Conservation (phyloP, 2,888 invertebrate species). For the Malthinus flaveolus region DNA sequence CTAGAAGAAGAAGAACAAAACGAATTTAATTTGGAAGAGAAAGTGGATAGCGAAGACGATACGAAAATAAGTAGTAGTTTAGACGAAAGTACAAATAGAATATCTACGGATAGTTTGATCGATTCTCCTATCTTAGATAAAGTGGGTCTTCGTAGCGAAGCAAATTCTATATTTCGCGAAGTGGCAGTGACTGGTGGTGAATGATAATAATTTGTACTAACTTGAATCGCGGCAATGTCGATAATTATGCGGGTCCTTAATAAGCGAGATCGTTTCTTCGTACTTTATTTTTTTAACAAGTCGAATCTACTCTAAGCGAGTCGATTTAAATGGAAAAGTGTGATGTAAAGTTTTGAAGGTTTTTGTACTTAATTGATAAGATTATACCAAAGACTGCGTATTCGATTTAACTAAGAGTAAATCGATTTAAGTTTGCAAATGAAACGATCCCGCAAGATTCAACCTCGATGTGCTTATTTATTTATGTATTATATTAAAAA, state of each 20-base stretch:
- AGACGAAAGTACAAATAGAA: conserved; percentile 38
- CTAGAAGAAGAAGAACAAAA: conserved; percentile 48
- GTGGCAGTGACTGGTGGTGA: conserved; percentile 60
- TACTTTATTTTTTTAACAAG: conserved; percentile 24
- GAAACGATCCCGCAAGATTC: conserved; percentile 30
- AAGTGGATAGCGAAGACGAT: conserved; percentile 39
- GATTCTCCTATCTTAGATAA: conserved; percentile 54
- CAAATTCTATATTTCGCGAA: conserved; percentile 55
- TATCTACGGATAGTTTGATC: conserved; percentile 47
- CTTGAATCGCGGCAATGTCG: conserved; percentile 16
- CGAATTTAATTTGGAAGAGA: conserved; percentile 43
- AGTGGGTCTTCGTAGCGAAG: conserved; percentile 50
- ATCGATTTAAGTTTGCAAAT: conserved; percentile 28
- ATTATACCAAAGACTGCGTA: conserved; percentile 43
- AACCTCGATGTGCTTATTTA: conserved; percentile 34
- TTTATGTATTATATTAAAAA: conserved; percentile 30
- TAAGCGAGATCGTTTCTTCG: conserved; percentile 28
- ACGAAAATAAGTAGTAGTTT: conserved; percentile 24
- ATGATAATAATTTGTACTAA: conserved; percentile 41
- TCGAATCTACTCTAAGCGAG: conserved; percentile 10
- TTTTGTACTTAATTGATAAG: conserved; percentile 44
- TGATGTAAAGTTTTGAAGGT: conserved; percentile 37
- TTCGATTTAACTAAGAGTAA: conserved; percentile 25
- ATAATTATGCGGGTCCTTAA: conserved; percentile 34
- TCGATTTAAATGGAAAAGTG: conserved; percentile 20